Conservation (phyloP, 2,888 invertebrate genomes). For the Saturnia pavonia region DNA sequence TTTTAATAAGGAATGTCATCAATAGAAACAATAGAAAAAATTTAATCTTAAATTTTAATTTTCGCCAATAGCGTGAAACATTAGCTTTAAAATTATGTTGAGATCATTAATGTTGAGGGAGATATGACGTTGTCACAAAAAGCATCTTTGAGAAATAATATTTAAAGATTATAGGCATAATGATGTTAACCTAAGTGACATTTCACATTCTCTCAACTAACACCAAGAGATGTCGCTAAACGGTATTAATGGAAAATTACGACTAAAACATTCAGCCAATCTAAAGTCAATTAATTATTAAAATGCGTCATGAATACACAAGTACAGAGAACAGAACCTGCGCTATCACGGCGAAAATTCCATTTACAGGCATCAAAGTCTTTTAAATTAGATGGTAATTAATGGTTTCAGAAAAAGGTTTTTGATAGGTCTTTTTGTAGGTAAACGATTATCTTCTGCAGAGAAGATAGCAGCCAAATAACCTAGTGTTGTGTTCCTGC, state of each 20-base stretch:
- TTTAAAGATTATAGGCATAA: neutral
- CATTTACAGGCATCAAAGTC: constrained; percentile 23
- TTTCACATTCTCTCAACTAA: neutral
- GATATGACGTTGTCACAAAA: no score
- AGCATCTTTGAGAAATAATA: no score
- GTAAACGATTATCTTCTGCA: no score
- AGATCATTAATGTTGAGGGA: no score
- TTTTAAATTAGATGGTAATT: constrained; percentile 8
- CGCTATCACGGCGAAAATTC: constrained; percentile 16
- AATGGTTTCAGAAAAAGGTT: neutral
- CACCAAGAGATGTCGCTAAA: constrained; percentile 2
- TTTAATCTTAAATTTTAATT: no score
- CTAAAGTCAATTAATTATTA: constrained; percentile 20
- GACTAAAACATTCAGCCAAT: neutral
- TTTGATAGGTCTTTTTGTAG: neutral
- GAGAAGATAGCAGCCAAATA: no score
- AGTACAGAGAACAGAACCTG: neutral
- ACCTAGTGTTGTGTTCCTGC: no score
- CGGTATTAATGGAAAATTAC: neutral
- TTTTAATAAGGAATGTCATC: no score
- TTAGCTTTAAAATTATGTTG: no score
- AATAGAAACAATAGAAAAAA: no score
- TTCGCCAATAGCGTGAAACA: no score
- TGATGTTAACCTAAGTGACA: neutral
- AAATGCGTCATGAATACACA: constrained; percentile 22